Conservation (phyloP, 1,140 invertebrate genomes). For the Rhopalosiphum maidis region DNA sequence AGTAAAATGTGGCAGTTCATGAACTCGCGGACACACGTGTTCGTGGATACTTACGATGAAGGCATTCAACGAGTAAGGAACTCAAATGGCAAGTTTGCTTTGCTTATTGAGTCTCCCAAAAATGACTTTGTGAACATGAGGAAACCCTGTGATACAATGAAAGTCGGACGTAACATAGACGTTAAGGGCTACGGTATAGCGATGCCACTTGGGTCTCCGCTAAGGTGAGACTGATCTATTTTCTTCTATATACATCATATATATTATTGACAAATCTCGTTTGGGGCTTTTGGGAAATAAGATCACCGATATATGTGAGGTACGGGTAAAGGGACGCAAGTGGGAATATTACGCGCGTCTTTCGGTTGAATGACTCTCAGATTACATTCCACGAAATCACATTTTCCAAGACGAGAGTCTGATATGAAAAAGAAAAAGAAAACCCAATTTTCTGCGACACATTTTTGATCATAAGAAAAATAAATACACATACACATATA, state of each 20-base stretch:
- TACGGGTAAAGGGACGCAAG: neutral
- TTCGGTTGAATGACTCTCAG: slow-evolving; percentile 54
- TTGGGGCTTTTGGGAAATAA: slow-evolving; percentile 55
- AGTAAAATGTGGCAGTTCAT: slow-evolving; percentile 97
- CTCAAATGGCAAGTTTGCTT: slow-evolving; percentile 92
- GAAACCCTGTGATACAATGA: slow-evolving; percentile 95
- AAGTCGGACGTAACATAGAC: slow-evolving; percentile 89
- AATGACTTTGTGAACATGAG: slow-evolving; percentile 94
- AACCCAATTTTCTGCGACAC: slow-evolving; percentile 52
- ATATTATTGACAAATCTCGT: slow-evolving; percentile 55
- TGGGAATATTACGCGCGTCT: slow-evolving; percentile 50
- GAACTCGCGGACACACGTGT: slow-evolving; percentile 82
- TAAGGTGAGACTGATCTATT: slow-evolving; percentile 71
- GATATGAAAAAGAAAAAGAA: slow-evolving; percentile 49
- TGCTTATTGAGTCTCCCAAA: slow-evolving; percentile 91
- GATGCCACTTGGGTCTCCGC: slow-evolving; percentile 85
- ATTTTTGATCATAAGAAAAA: slow-evolving; percentile 51
- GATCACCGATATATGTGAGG: slow-evolving; percentile 23
- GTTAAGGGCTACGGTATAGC: slow-evolving; percentile 94
- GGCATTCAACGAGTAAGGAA: slow-evolving; percentile 81
- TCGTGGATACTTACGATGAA: slow-evolving; percentile 82
- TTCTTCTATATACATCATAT: neutral
- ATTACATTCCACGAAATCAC: slow-evolving; percentile 56
- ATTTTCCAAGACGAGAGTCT: slow-evolving; percentile 40
- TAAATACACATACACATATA: neutral